Evolutionary conservation across 2,113 vertebrate species (phyloP).

Genomic region (Tetrao urogallus): DNA sequence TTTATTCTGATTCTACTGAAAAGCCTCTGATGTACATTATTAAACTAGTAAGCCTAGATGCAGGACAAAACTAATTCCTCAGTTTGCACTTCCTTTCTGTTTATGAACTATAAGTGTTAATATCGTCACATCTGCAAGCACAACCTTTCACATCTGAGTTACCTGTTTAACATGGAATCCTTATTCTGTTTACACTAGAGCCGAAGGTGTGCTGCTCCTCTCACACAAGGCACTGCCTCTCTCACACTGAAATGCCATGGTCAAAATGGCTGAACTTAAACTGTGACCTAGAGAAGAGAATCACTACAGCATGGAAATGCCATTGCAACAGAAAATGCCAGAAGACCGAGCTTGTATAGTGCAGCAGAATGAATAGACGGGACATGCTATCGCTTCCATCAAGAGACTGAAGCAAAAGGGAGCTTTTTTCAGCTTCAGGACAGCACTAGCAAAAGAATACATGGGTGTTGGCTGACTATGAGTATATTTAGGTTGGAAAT

Average conservation of each 20-base stretch:
- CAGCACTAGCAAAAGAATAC: conserved; percentile 1
- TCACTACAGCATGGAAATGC: neutral
- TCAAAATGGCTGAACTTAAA: neutral
- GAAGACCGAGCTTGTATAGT: neutral
- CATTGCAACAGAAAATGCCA: neutral
- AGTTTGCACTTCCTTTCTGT: neutral
- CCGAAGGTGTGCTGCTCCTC: neutral
- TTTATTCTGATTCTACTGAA: neutral
- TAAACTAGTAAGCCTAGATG: neutral
- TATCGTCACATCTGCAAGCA: neutral
- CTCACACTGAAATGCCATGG: neutral
- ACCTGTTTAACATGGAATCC: neutral
- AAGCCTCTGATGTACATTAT: neutral
- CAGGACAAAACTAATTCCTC: neutral
- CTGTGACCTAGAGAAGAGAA: neutral
- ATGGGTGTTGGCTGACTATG: conserved; percentile 59
- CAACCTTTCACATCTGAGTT: neutral
- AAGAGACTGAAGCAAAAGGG: neutral
- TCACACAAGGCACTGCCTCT: neutral
- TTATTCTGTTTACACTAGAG: neutral
- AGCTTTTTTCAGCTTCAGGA: neutral
- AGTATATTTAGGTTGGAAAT: conserved; percentile 72
- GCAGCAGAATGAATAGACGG: neutral
- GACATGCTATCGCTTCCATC: neutral
- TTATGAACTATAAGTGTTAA: neutral